Base-by-base conservation (phyloP, 2,797 vertebrate genomes). In the Iguana delicatissima region DNA sequence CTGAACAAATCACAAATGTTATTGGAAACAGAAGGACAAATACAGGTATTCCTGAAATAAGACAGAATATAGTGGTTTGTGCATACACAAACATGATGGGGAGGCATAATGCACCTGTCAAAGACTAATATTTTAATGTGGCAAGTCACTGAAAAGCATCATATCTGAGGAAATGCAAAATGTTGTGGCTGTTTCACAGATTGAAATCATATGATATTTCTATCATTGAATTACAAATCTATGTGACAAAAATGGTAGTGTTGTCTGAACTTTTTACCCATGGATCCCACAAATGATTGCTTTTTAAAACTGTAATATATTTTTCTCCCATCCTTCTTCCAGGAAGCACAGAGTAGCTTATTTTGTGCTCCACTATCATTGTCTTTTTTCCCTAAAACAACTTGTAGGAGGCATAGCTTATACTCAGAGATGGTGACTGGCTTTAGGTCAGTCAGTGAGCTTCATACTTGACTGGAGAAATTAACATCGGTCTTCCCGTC, bases 41-140 rank as follows among this genome's bases (percentile, higher is more conserved):
- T 85, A n/a, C 74, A 85, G 67, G 64, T 57, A 20, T 67, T 35
- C 32, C 13, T 87, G 64, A 50, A 62, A 20, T 24, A 64, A 64
- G 42, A 83, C 55, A 73, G 38, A 92, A 91, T 90, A 84, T 22
- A 77, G 16, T 80, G 22, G 80, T 22, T 80, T 69, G 57, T 77
- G 59, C 72, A 64, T 55, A 6, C 74, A 77, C 22, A 22, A 10
- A 55, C 0, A 55, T 35, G 55, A 57, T 55, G 52, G n/a, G 57
- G 35, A 29, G 46, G 9, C 24, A 88, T 22, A 59, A 73, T 38
- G 3, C 2, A n/a, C 29, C 80, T 89, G 52, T 26, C 35, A 83
- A 8, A 69, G 74, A 55, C n/a, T 32, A 57, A 73, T 6, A 72
- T 24, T 1, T 32, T 64, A 80, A 55, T 55, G 26, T 69, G 22